Conservation (phyloP, 2,113 vertebrate species). For the Pangasianodon hypophthalmus region DNA sequence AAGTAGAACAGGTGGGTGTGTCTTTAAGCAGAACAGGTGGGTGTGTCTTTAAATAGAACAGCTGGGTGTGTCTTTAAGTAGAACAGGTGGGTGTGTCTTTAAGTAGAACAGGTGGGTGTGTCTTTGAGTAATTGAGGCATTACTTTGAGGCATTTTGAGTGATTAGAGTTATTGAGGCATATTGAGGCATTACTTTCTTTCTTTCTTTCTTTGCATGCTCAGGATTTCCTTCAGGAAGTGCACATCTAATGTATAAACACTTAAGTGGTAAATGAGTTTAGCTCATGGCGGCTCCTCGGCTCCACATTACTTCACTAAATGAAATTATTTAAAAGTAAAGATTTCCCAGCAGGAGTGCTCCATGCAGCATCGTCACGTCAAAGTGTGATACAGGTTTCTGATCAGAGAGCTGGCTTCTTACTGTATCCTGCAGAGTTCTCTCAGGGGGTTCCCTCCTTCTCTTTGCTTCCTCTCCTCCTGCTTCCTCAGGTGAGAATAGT, state of each 20-base stretch:
- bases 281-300: not conserved
- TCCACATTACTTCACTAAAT: not conserved
- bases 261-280: not conserved
- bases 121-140: not conserved
- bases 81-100: not conserved
- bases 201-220: not conserved
- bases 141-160: too few species aligned
- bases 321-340: not conserved
- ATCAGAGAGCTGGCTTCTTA: not conserved
- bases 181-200: not conserved
- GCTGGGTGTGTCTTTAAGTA: not conserved
- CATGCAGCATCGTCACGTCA: not conserved
- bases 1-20: not conserved
- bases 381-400: not conserved
- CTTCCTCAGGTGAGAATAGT: not conserved
- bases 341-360: not conserved
- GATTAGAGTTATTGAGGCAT: not conserved
- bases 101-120: not conserved
- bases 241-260: not conserved
- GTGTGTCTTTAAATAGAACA: not conserved
- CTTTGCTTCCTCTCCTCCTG: not conserved
- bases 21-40: not conserved
- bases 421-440: not conserved
- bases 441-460: not conserved
- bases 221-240: slow-evolving; percentile 4